Percentiles rank a stretch among this genome's conserved stretches.
Evolutionary conservation across 2,113 vertebrate genomes (phyloP).

Genomic region (Coturnix japonica): DNA sequence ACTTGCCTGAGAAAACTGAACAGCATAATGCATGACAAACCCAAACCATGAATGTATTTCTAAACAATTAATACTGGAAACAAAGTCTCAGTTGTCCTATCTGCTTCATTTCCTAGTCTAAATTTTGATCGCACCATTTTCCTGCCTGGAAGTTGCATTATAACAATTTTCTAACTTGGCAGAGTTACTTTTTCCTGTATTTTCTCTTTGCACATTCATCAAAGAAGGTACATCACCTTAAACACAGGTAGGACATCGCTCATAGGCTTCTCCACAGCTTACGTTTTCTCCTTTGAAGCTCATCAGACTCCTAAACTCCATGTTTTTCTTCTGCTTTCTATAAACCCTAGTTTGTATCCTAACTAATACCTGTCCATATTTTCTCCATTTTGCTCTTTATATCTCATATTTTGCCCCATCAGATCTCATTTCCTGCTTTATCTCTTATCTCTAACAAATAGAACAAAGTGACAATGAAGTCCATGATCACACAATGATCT

Average conservation of each 20-base stretch:
- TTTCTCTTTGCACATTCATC: not conserved
- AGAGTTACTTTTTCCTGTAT: not conserved
- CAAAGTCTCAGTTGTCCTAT: not conserved
- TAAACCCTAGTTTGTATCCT: not conserved
- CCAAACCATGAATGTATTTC: not conserved
- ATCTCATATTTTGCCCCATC: not conserved
- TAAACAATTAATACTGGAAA: not conserved
- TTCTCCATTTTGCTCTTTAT: not conserved
- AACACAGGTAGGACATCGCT: not conserved
- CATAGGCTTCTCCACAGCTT: not conserved
- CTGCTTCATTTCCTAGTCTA: slow-evolving; percentile 16
- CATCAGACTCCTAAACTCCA: not conserved
- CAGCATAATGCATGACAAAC: not conserved
- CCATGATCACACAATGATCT: not conserved
- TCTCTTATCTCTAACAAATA: not conserved
- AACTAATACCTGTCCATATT: not conserved
- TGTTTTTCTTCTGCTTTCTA: not conserved
- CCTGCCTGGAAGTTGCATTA: not conserved
- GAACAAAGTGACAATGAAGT: not conserved
- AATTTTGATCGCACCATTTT: slow-evolving; percentile 13
- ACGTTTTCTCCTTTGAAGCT: not conserved
- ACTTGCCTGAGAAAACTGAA: not conserved
- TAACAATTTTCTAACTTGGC: not conserved
- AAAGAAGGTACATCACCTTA: not conserved
- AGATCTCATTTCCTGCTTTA: not conserved